Evolutionary conservation across 2,797 vertebrate genomes (phyloP).

Genomic region (Allobates femoralis): DNA sequence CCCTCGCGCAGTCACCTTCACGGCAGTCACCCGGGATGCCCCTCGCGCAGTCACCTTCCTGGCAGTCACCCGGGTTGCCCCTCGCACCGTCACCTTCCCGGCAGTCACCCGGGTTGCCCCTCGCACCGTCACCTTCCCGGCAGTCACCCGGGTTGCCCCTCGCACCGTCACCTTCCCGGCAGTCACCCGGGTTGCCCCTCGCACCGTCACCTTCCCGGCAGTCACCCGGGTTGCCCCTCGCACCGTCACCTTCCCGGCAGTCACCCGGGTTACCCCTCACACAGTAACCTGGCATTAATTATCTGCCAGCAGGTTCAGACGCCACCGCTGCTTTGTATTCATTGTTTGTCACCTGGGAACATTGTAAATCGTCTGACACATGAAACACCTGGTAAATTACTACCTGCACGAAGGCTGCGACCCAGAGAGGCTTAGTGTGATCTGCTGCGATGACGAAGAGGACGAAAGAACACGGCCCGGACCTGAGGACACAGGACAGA

Average conservation of each 20-base stretch:
- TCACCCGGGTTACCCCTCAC: background rate
- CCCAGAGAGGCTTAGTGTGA: background rate
- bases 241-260: background rate
- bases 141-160: background rate
- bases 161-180: background rate
- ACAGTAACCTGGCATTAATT: constrained; percentile 1
- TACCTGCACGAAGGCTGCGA: background rate
- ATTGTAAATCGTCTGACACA: constrained; percentile 24
- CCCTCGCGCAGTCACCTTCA: background rate
- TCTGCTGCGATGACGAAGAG: background rate
- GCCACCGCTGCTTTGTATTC: background rate
- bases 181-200: too few relatives aligned
- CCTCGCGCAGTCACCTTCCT: background rate
- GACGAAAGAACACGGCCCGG: background rate
- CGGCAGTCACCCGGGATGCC: too few relatives aligned
- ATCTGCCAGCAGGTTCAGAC: background rate
- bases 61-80: background rate
- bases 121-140: background rate
- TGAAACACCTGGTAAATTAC: constrained; percentile 31
- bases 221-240: background rate
- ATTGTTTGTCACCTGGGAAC: constrained; percentile 22
- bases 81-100: background rate
- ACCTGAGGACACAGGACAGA: background rate
- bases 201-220: background rate
- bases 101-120: too few relatives aligned